Base-by-base conservation (phyloP, 2,113 vertebrate species). In the Motacilla alba region DNA sequence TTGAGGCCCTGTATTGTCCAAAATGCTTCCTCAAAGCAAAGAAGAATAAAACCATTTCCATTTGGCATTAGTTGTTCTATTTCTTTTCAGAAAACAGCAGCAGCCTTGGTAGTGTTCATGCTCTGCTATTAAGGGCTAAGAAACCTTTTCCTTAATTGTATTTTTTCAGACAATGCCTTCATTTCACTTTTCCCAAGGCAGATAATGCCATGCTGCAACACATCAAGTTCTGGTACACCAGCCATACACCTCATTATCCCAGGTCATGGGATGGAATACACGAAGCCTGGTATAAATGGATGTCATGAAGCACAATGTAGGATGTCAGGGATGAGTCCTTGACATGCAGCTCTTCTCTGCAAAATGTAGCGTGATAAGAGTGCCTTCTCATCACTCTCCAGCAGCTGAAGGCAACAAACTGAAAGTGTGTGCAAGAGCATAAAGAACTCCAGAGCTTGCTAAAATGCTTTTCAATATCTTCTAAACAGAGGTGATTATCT, bases 181-280 rank as follows among this genome's bases (percentile, higher is more conserved):
- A 75, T 96, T 90, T 92, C 85, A 64, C 16, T 68, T 95, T 92
- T 96, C 90, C 80, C 83, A 88, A 77, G 93, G 76, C 79, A 96
- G 90, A 94, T 78, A 94, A 92, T 87, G 90, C 64, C 88, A 92
- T 16, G 56, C 69, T 94, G 68, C 86, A 92, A 68, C 56, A 82
- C 37, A 78, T 94, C 83, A 92, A n/a, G 53, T 86, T 68, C 53
- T 94, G 83, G 56, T 44, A 89, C 60, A 74, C 33, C 64, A 92
- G 77, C 69, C 81, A 87, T 53, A 70, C n/a, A 63, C 50, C 74
- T 92, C 89, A 83, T 91, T 94, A 93, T 87, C 72, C 60, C 73
- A 62, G 31, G 69, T 66, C 86, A 91, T 26, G 78, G 39, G 55
- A 77, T 76, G 37, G 66, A 83, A 66, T 58, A 49, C 56, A 89